Evolutionary conservation across 2,113 vertebrate genomes (phyloP).

Genomic region (Formicarius rufipectus): DNA sequence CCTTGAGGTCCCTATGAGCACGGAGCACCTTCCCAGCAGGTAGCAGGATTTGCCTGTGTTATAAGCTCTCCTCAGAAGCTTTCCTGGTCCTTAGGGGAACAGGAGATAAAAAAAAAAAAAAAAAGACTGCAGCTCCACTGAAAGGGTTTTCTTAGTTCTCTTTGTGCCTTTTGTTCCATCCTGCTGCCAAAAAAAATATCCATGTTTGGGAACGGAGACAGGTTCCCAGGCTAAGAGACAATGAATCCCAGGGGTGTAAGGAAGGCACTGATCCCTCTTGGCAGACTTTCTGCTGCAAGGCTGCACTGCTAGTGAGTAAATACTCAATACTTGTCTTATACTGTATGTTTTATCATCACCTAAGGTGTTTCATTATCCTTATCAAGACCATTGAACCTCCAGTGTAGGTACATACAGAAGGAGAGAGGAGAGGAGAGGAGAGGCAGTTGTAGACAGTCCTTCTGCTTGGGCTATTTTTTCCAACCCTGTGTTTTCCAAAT

Average conservation of each 20-base stretch:
- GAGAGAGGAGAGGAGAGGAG: neutral
- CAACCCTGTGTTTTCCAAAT: neutral
- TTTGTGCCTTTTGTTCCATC: constrained; percentile 65
- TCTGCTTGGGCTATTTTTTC: neutral
- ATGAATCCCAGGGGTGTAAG: constrained; percentile 58
- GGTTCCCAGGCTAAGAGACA: constrained; percentile 70
- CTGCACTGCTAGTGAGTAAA: neutral
- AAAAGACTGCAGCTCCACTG: constrained; percentile 7
- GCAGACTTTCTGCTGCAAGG: neutral
- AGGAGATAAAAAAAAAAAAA: neutral
- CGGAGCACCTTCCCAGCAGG: constrained; percentile 8
- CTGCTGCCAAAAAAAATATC: constrained; percentile 71
- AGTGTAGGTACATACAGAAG: neutral
- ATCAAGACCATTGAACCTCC: neutral
- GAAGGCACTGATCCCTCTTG: constrained; percentile 47
- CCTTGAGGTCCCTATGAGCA: neutral
- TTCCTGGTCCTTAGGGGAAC: neutral
- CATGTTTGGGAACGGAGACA: constrained; percentile 63
- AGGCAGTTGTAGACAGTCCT: neutral
- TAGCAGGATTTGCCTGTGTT: neutral
- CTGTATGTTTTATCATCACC: neutral
- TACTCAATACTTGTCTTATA: neutral
- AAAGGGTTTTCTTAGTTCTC: constrained; percentile 61
- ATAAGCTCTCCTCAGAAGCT: neutral
- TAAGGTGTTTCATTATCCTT: neutral